These are phyloP conservation scores for Dendrocincla fuliginosa DNA, from an alignment of 2,797 vertebrate species.

Conservation along the genomic window DNA sequence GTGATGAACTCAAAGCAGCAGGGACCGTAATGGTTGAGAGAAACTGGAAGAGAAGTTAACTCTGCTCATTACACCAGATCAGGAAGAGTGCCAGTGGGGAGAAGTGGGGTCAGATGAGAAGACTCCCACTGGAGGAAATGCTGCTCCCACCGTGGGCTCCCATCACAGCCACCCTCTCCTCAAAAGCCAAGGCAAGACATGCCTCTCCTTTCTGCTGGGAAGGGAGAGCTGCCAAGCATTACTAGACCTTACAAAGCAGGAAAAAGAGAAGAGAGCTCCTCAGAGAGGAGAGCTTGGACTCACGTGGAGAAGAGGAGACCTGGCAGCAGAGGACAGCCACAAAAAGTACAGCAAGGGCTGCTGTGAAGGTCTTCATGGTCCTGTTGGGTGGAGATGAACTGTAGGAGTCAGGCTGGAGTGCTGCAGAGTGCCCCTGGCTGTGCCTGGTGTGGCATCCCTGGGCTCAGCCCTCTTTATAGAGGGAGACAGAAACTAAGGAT, in stretches of 20 bases:
- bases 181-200: neutral
- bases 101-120: neutral
- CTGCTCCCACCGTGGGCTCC: neutral
- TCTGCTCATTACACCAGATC: neutral
- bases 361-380: constrained; percentile 27
- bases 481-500: accelerated
- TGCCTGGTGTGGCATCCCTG: neutral
- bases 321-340: neutral
- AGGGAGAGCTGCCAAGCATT: neutral
- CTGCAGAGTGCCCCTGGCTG: neutral
- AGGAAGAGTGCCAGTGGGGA: neutral
- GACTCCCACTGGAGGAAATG: neutral
- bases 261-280: neutral
- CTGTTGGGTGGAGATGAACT: neutral
- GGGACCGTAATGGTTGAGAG: neutral
- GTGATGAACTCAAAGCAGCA: constrained; percentile 41
- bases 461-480: neutral
- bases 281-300: neutral
- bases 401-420: neutral
- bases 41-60: constrained; percentile 35
- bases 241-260: neutral
- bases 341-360: neutral
- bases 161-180: neutral
- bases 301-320: neutral
- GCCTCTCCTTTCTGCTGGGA: neutral